Base-by-base conservation (phyloP, 2,888 invertebrate genomes). In the Bellardia pandia region DNA sequence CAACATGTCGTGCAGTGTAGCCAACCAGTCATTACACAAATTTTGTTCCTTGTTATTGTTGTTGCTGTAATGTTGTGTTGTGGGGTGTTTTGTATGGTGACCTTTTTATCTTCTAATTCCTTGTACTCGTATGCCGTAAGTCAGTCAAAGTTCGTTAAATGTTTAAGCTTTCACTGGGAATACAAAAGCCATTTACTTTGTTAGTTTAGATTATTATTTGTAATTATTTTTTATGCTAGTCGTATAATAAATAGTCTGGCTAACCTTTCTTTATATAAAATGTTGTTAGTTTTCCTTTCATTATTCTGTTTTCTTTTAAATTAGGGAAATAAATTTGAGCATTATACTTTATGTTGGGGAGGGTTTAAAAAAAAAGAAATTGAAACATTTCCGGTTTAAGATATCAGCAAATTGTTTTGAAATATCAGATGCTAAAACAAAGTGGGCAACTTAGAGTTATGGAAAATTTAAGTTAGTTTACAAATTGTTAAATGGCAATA, bases 131-230 rank as follows among this genome's bases (percentile, higher is more conserved):
- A 58, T 11, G 16, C 9, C 51, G 45, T n/a, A 48, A 75, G 74
- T 68, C 66, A 81, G 66, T 84, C 83, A 83, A 71, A 72, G 72
- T 84, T 83, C 45, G 45, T 71, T 62, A 48, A 58, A 58, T 84
- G 56, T 66, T 72, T 66, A 58, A 84, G 79, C 85, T 85, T 85
- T 85, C 85, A 69, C 85, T 85, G 33, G 42, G 71, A 9, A 42
- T 42, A 76, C 33, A 33, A 56, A 42, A 64, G 16, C 42, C 30
- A 30, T 7, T 16, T 62, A 62, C 2, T 60, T 7, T 30, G 45
- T 77, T 16, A 48, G 69, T 76, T 78, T 33, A 37, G 42, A 48
- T 71, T 74, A 64, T 76, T 62, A 42, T 53, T 80, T 80, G 53
- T 45, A 42, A 72, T 56, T 72, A 64, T 74, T 53, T 56, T 62